phyloP scores from a whole-genome alignment of 2,113 vertebrate genomes.

The Paramisgurnus dabryanus region DNA sequence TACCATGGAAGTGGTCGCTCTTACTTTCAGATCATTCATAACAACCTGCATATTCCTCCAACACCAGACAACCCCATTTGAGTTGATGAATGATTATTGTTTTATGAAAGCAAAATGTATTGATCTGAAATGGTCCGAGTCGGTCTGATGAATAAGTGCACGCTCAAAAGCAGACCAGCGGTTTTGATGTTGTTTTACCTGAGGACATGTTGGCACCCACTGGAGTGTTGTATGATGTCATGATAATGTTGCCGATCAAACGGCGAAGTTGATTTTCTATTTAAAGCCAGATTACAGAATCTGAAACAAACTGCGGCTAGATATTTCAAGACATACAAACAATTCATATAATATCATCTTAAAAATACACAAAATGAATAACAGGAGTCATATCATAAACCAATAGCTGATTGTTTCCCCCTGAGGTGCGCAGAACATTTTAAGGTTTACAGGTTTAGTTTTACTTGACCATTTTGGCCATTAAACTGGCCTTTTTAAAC shows the following conservation, averaged over 20 bases:
- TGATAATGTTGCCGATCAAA: slow-evolving; percentile 34
- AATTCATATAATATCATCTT: too few relatives aligned
- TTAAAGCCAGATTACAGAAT: not conserved
- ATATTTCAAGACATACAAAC: too few relatives aligned
- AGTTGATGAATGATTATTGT: slow-evolving; percentile 76
- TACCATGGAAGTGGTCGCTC: slow-evolving; percentile 26
- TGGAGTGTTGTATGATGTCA: slow-evolving; percentile 64
- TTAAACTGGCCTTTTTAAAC: too few relatives aligned
- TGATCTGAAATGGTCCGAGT: slow-evolving; percentile 62
- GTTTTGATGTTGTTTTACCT: slow-evolving; percentile 48
- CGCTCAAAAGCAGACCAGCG: slow-evolving; percentile 10
- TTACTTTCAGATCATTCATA: slow-evolving; percentile 28
- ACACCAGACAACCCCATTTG: slow-evolving; percentile 47
- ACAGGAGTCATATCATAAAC: too few relatives aligned
- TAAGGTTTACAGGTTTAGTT: too few relatives aligned
- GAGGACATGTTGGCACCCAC: slow-evolving; percentile 60
- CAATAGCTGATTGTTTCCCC: too few relatives aligned
- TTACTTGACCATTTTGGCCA: too few relatives aligned
- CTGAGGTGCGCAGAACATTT: too few relatives aligned
- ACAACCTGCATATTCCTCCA: slow-evolving; percentile 19
- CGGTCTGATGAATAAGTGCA: slow-evolving; percentile 66
- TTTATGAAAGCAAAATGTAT: slow-evolving; percentile 69
- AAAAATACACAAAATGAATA: too few relatives aligned
- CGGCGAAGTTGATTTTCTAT: not conserved
- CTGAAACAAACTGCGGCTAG: too few relatives aligned